A percentile compares a stretch with the other conserved stretches of the same genome.
phyloP scores from a whole-genome alignment of 2,113 vertebrate species.

The Channa argus region DNA sequence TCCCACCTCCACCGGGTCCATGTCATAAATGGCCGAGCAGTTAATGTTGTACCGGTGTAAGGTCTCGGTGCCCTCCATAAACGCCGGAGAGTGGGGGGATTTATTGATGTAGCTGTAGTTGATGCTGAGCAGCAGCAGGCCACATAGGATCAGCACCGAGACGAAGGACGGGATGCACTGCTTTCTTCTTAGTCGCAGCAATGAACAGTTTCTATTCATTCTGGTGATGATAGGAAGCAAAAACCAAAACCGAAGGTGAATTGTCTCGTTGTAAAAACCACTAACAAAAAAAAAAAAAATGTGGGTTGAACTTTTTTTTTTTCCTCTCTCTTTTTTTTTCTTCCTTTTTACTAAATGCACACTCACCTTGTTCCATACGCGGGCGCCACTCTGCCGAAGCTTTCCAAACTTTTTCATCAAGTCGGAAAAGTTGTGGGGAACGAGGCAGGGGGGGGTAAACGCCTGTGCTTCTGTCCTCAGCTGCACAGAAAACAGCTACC shows the following conservation, averaged over 20 bases:
- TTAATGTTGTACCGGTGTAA: conserved; percentile 80
- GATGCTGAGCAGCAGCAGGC: conserved; percentile 58
- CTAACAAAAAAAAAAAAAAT: too few species aligned
- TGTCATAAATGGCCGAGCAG: conserved; percentile 88
- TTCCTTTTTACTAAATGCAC: too few species aligned
- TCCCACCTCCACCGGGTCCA: conserved; percentile 91
- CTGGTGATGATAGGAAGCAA: conserved; percentile 72
- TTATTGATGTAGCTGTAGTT: conserved; percentile 70
- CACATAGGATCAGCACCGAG: conserved; percentile 40
- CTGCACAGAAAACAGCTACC: too few species aligned
- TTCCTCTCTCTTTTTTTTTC: too few species aligned
- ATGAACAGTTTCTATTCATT: conserved; percentile 82
- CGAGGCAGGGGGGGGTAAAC: too few species aligned
- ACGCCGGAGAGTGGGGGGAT: conserved; percentile 58
- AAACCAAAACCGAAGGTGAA: background rate
- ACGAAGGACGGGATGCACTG: conserved; percentile 37
- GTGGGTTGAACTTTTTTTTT: too few species aligned
- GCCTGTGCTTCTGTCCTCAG: background rate
- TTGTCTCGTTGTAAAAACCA: too few species aligned
- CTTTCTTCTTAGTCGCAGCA: conserved; percentile 67
- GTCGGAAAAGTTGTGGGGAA: background rate
- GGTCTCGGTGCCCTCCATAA: conserved; percentile 69
- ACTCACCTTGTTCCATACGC: conserved; percentile 22
- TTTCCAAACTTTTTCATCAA: background rate
- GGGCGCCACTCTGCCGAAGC: background rate